Percentiles rank a stretch among this genome's conserved stretches.
Evolutionary conservation across 2,888 invertebrate genomes (phyloP).

Genomic region (Gastracanthus pulcherrimus): DNA sequence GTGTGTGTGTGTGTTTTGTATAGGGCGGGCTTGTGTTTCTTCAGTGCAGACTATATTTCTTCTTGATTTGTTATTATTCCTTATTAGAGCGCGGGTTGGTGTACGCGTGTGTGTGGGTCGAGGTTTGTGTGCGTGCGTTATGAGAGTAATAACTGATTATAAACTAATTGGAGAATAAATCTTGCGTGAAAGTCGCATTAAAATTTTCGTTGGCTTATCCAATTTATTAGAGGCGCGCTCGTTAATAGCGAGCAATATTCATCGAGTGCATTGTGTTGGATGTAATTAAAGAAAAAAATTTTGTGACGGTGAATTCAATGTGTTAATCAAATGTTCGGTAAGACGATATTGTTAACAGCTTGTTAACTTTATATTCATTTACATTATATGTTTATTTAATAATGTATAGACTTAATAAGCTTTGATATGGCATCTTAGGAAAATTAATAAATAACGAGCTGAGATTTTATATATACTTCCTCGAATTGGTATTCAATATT

Average conservation of each 20-base stretch:
- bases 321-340: too few species aligned
- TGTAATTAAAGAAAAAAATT: constrained; percentile 11
- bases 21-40: constrained; percentile 5
- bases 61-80: constrained; percentile 53
- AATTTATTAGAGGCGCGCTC: background rate
- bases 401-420: too few species aligned
- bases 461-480: too few species aligned
- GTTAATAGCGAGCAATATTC: background rate
- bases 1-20: background rate
- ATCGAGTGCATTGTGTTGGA: background rate
- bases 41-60: constrained; percentile 43
- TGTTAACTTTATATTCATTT: too few species aligned
- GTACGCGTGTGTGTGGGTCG: too few species aligned
- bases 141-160: constrained; percentile 47
- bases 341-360: too few species aligned
- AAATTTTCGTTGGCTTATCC: constrained; percentile 4
- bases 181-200: constrained; percentile 39
- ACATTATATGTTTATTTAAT: too few species aligned
- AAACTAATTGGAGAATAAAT: constrained; percentile 52
- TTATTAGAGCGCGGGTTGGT: constrained; percentile 47
- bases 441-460: too few species aligned
- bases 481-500: too few species aligned
- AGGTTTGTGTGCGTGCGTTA: background rate
- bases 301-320: too few species aligned
- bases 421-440: too few species aligned